These are phyloP conservation scores for Agrochola lota DNA, from an alignment of 2,888 invertebrate species.

Conservation along the genomic window DNA sequence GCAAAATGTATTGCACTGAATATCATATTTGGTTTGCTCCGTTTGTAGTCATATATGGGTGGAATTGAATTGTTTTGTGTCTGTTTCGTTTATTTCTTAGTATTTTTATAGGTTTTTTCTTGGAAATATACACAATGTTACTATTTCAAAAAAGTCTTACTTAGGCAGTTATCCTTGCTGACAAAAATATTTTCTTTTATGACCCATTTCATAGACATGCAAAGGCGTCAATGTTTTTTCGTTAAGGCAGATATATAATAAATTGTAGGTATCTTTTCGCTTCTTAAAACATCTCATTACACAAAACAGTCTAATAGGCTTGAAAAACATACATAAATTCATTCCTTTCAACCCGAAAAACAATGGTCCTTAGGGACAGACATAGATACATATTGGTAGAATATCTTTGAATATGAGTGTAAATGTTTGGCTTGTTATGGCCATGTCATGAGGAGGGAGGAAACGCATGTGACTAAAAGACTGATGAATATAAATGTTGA, in stretches of 20 bases:
- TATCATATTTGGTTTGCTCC: constrained; percentile 38
- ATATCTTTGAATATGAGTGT: neutral
- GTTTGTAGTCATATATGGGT: neutral
- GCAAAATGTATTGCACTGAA: constrained; percentile 49
- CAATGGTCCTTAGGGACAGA: neutral
- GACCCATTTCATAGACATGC: neutral
- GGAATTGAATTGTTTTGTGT: neutral
- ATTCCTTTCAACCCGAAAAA: neutral
- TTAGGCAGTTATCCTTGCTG: neutral
- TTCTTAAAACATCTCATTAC: neutral
- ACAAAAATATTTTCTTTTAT: neutral
- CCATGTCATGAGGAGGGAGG: too few relatives aligned
- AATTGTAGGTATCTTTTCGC: neutral
- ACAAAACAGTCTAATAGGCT: neutral
- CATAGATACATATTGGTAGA: neutral
- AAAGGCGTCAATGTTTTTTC: neutral
- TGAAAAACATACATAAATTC: neutral
- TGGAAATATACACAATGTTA: neutral
- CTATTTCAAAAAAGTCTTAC: neutral
- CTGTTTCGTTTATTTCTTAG: neutral
- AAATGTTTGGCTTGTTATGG: neutral
- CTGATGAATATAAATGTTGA: neutral
- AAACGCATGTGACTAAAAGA: neutral
- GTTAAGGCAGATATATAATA: neutral
- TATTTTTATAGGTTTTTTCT: neutral